Conservation (phyloP, 2,113 vertebrate genomes). For the Ophiodon elongatus region DNA sequence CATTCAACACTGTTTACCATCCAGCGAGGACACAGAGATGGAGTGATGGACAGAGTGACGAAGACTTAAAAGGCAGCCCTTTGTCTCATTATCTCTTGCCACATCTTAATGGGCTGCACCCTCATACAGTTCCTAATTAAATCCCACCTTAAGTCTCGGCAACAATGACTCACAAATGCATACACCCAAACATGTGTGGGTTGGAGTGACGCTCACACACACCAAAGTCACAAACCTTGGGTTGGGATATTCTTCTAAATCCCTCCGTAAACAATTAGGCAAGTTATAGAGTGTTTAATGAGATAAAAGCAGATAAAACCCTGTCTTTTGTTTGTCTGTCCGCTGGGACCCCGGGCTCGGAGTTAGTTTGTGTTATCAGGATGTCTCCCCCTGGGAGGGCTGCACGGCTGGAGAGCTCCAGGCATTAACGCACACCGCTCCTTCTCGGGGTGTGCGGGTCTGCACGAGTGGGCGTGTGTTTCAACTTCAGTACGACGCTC, state of each 20-base stretch:
- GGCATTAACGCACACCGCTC: constrained; percentile 69
- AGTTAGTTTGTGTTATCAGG: constrained; percentile 77
- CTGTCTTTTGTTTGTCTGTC: constrained; percentile 77
- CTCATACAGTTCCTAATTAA: constrained; percentile 76
- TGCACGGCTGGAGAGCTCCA: constrained; percentile 73
- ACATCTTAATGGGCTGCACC: constrained; percentile 72
- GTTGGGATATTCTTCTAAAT: constrained; percentile 78
- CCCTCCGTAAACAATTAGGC: constrained; percentile 83
- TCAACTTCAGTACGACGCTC: constrained; percentile 55
- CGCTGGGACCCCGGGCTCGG: constrained; percentile 59
- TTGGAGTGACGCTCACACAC: constrained; percentile 13
- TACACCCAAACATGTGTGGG: constrained; percentile 36
- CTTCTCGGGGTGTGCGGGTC: constrained; percentile 31
- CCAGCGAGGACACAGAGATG: constrained; percentile 4
- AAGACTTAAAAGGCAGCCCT: constrained; percentile 54
- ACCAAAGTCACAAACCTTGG: constrained; percentile 69
- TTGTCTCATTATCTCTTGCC: constrained; percentile 73
- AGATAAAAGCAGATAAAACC: constrained; percentile 82
- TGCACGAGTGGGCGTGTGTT: constrained; percentile 34
- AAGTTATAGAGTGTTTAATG: constrained; percentile 85
- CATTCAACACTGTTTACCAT: constrained; percentile 47
- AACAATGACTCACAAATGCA: constrained; percentile 67
- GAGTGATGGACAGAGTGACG: constrained; percentile 31
- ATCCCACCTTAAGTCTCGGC: constrained; percentile 68
- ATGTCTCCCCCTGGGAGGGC: constrained; percentile 62